Evolutionary conservation across 1,140 invertebrate species (phyloP), one percentile per base, ranked within the genome.

Genomic region (Habropoda laboriosa): DNA sequence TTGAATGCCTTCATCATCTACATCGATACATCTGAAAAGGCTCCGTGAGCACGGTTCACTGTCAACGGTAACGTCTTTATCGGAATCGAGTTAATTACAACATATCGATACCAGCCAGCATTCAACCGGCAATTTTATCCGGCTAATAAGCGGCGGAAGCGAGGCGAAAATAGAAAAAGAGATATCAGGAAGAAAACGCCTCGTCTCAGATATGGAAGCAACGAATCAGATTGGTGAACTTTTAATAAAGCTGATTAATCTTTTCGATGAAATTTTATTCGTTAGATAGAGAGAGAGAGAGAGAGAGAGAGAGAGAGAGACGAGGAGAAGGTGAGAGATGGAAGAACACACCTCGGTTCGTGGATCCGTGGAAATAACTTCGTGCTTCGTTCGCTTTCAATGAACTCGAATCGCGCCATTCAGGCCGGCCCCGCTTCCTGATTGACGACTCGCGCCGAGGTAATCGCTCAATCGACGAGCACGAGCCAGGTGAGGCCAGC

Each of bases 401-500:
- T 79, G 40, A 38, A 35, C 40, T 32, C 70, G 30, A 60, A 32
- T 82, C 82, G 67, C 55, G 68, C 45, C 21, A 68, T 67, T 83
- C 49, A 63, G 30, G 21, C 27, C 38, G 64, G 45, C 12, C n/a
- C 16, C 27, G 49, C 21, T 67, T 55, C 30, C 60, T 76, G 82
- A 85, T 85, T 64, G 78, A 85, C 73, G 79, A 81, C 58, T 57
- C 55, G 67, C 51, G 51, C 45, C 27, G 47, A 45, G 45, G 58
- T 66, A 85, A 85, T 85, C 77, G 83, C 63, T 85, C 77, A 67
- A 84, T 85, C 83, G 83, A 45, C 40, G 66, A 38, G 49, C 63
- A 75, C 47, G 58, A 73, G 30, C 30, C 71, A 47, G 49, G 58
- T 61, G 78, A 72, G 70, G 18, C 30, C 16, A 2, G 32, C 57